Conservation (phyloP, 2,113 vertebrate genomes). For the Ctenomys sociabilis region DNA sequence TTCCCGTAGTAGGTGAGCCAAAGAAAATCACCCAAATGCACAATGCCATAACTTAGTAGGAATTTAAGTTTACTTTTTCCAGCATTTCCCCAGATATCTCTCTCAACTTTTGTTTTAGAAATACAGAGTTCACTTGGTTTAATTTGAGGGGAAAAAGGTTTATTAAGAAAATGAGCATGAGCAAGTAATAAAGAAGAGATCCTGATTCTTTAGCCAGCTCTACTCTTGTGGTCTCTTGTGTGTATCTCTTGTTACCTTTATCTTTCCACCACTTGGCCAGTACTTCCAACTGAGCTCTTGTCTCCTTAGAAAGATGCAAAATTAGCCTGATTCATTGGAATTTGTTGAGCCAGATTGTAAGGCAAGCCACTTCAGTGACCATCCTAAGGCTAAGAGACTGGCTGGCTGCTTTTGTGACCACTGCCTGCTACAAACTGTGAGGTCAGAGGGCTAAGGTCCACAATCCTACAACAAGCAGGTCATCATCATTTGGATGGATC, state of each 20-base stretch:
- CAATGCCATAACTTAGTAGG: neutral
- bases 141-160: neutral
- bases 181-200: neutral
- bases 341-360: neutral
- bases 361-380: neutral
- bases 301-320: neutral
- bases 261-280: neutral
- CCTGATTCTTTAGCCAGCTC: neutral
- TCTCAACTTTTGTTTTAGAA: neutral
- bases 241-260: neutral
- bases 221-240: neutral
- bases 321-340: neutral
- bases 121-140: neutral
- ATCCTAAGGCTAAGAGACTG: neutral
- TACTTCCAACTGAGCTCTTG: neutral
- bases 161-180: neutral
- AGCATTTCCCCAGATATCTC: neutral
- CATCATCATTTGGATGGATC: neutral
- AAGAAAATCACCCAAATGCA: neutral
- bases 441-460: neutral
- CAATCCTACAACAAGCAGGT: neutral
- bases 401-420: neutral
- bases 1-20: neutral
- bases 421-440: neutral
- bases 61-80: neutral